Evolutionary conservation across 2,888 invertebrate genomes (phyloP).

Genomic region (Andrena praecox): DNA sequence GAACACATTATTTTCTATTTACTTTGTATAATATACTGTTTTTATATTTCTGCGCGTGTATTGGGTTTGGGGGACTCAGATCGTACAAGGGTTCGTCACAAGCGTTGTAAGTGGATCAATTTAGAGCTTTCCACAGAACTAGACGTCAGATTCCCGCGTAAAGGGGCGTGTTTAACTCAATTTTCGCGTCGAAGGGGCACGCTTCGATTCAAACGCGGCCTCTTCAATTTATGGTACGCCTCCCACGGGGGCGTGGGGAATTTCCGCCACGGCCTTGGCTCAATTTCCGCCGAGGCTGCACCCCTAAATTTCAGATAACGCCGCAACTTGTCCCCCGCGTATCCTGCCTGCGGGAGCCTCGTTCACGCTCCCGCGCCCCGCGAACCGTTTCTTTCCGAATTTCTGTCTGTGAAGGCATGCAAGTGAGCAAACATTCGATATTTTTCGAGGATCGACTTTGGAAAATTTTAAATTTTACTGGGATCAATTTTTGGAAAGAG

Average conservation of each 20-base stretch:
- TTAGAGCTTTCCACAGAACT: slow-evolving; percentile 28
- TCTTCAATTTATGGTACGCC: slow-evolving; percentile 66
- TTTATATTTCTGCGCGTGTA: background rate
- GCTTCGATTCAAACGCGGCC: slow-evolving; percentile 68
- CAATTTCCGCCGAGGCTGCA: slow-evolving; percentile 78
- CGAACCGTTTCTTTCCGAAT: background rate
- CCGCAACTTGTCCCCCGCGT: slow-evolving; percentile 80
- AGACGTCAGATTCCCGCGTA: slow-evolving; percentile 17
- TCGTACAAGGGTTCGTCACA: background rate
- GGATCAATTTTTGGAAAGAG: too few species aligned
- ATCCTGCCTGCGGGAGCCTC: slow-evolving; percentile 57
- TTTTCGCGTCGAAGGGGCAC: slow-evolving; percentile 60
- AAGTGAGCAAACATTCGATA: too few species aligned
- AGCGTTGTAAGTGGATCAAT: slow-evolving; percentile 38
- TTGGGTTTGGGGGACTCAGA: background rate
- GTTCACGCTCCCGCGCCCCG: background rate
- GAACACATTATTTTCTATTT: too few species aligned
- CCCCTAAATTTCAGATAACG: slow-evolving; percentile 82
- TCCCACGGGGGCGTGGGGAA: slow-evolving; percentile 54
- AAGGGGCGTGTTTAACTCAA: slow-evolving; percentile 62
- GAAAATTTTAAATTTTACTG: too few species aligned
- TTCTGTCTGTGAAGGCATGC: background rate
- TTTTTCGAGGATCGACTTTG: too few species aligned
- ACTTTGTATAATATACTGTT: too few species aligned
- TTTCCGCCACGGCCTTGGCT: slow-evolving; percentile 72